These are phyloP conservation scores for Datnioides undecimradiatus DNA, from an alignment of 2,113 vertebrate genomes.

Conservation along the genomic window DNA sequence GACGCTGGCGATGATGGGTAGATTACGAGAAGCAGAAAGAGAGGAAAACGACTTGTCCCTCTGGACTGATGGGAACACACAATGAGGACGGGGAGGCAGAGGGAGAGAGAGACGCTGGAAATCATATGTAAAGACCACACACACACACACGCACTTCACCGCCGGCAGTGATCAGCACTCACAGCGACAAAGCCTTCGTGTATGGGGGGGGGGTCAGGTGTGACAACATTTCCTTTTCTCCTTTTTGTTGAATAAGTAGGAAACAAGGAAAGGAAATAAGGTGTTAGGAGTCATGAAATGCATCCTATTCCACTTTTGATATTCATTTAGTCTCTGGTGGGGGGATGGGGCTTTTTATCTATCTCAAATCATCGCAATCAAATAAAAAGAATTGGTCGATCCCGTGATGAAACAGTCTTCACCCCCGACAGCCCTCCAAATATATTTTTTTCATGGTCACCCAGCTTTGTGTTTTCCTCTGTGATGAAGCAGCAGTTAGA, in stretches of 20 bases:
- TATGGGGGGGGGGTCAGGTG: background rate
- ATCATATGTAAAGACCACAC: slow-evolving; percentile 38
- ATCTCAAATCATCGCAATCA: too few relatives aligned
- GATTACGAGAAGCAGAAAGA: slow-evolving; percentile 52
- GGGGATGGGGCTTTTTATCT: background rate
- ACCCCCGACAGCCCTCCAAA: background rate
- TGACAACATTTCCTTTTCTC: slow-evolving; percentile 17
- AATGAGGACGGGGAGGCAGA: slow-evolving; percentile 56
- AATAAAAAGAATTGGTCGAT: too few relatives aligned
- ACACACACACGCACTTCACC: slow-evolving; percentile 5
- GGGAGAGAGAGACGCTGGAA: slow-evolving; percentile 19
- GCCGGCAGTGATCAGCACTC: slow-evolving; percentile 32
- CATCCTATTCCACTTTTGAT: background rate
- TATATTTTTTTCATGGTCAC: background rate
- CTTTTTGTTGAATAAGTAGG: slow-evolving; percentile 1
- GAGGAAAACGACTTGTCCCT: slow-evolving; percentile 28
- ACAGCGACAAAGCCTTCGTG: background rate
- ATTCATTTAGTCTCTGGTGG: background rate
- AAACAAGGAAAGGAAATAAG: background rate
- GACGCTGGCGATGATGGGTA: slow-evolving; percentile 19
- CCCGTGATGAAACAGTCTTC: too few relatives aligned
- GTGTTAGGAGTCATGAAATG: slow-evolving; percentile 5
- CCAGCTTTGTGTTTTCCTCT: background rate
- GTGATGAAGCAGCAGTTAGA: background rate
- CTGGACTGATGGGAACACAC: slow-evolving; percentile 84